Evolutionary conservation across 2,888 invertebrate species (phyloP).

Genomic region (Lepas anatifera): DNA sequence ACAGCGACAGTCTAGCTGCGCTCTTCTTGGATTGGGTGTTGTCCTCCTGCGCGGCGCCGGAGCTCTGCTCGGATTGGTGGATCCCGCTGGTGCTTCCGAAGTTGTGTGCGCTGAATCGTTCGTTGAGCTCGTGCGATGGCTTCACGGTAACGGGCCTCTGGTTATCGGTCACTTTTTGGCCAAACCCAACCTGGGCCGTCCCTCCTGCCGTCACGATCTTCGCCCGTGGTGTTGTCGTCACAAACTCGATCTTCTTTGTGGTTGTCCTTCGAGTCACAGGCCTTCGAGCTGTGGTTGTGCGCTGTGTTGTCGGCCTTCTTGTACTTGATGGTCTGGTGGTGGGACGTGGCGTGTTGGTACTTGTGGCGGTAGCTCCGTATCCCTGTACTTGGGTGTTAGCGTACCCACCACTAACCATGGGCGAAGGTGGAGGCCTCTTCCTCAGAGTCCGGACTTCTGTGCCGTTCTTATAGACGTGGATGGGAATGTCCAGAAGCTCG

Average conservation of each 20-base stretch:
- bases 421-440: no score
- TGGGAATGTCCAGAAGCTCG: conserved; percentile 19
- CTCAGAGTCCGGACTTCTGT: conserved; percentile 11
- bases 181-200: no score
- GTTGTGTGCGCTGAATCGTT: background rate
- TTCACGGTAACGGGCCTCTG: background rate
- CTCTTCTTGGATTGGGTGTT: background rate
- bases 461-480: conserved; percentile 17
- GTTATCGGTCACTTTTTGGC: background rate
- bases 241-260: background rate
- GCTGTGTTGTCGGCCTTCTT: background rate
- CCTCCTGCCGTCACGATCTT: background rate
- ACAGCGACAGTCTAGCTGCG: background rate
- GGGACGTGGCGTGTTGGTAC: no score
- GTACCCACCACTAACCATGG: background rate
- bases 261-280: background rate
- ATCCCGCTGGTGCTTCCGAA: background rate
- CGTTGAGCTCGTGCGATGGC: background rate
- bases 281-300: background rate
- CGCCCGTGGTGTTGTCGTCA: background rate
- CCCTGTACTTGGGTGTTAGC: conserved; percentile 1
- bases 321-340: no score
- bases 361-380: background rate
- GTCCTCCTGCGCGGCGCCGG: background rate
- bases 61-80: background rate